phyloP scores from a whole-genome alignment of 2,113 vertebrate species.

The Centrocercus urophasianus region DNA sequence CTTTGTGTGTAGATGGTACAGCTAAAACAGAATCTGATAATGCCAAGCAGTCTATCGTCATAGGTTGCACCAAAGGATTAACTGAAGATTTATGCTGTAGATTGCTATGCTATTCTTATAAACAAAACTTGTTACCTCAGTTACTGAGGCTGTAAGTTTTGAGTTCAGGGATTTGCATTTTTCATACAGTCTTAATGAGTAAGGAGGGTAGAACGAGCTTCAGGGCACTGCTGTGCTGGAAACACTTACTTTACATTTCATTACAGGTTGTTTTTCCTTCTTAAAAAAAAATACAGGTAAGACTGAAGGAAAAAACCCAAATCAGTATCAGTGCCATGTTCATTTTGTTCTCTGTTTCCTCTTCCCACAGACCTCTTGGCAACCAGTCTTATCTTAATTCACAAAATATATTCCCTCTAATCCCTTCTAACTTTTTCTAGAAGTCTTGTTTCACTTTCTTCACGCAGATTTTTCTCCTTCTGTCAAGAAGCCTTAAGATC shows the following conservation, averaged over 20 bases:
- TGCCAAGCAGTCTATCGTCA: neutral
- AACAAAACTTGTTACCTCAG: conserved; percentile 58
- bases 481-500: neutral
- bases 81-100: conserved; percentile 64
- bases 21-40: conserved; percentile 47
- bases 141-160: conserved; percentile 50
- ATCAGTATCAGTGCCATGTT: neutral
- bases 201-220: neutral
- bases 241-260: conserved; percentile 20
- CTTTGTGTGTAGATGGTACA: neutral
- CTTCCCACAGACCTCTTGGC: neutral
- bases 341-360: neutral
- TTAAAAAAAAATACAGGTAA: neutral
- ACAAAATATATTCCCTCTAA: neutral
- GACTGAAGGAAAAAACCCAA: neutral
- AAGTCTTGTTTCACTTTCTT: neutral
- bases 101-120: conserved; percentile 56
- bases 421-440: neutral
- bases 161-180: conserved; percentile 51
- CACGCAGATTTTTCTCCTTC: neutral
- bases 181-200: conserved; percentile 32
- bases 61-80: conserved; percentile 55
- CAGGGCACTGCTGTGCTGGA: neutral
- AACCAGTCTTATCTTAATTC: neutral
- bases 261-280: conserved; percentile 2